phyloP scores from a whole-genome alignment of 2,113 vertebrate genomes.

The Egretta garzetta region DNA sequence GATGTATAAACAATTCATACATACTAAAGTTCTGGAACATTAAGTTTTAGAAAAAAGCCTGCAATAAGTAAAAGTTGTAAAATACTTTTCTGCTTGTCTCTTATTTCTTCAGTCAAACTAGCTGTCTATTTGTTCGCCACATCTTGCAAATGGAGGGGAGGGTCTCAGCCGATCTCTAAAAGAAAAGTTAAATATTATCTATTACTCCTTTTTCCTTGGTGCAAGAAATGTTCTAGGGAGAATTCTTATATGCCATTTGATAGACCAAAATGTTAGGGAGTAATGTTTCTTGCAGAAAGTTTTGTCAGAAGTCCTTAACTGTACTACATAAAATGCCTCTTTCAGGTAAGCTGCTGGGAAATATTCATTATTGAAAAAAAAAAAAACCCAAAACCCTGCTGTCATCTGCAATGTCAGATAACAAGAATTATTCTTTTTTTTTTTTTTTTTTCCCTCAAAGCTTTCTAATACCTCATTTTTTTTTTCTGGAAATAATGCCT shows the following conservation, averaged over 20 bases:
- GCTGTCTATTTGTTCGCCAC: background rate
- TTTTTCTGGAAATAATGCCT: background rate
- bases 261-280: background rate
- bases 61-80: background rate
- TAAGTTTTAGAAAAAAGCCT: background rate
- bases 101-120: background rate
- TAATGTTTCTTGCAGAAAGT: background rate
- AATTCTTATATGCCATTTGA: background rate
- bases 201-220: background rate
- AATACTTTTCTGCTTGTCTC: background rate
- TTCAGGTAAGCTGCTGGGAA: background rate
- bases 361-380: background rate
- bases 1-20: background rate
- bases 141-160: background rate
- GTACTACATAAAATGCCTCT: background rate
- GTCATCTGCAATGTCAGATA: background rate
- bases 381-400: background rate
- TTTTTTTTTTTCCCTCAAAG: background rate
- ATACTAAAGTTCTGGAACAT: background rate
- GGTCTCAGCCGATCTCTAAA: background rate
- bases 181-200: background rate
- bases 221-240: background rate
- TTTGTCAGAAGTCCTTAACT: background rate
- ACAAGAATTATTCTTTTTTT: background rate
- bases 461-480: background rate